These are phyloP conservation scores for Sebastiscus tertius DNA, from an alignment of 2,797 vertebrate species.

Conservation along the genomic window DNA sequence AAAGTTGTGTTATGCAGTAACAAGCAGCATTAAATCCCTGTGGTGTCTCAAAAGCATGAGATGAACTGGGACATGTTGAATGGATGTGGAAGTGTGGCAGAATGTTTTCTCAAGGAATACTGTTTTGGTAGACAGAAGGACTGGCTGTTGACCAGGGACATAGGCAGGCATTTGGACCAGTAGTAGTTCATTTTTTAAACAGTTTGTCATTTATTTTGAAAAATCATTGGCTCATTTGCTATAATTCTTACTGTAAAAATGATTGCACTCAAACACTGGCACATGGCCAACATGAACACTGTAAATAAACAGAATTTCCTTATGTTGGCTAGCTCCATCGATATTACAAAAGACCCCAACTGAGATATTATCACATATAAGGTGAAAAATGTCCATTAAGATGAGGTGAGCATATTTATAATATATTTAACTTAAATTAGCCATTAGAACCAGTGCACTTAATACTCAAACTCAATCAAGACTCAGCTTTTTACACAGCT, in stretches of 20 bases:
- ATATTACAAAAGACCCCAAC: too few species aligned
- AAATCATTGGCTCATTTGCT: neutral
- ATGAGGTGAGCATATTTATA: neutral
- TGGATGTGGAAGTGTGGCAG: conserved; percentile 1
- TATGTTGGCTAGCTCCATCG: neutral
- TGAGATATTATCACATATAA: neutral
- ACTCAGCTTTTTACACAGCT: neutral
- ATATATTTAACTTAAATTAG: neutral
- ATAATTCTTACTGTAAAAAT: neutral
- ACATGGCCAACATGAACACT: neutral
- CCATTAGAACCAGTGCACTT: neutral
- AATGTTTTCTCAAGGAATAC: neutral
- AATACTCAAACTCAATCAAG: neutral
- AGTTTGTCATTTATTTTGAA: neutral
- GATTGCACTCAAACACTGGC: neutral
- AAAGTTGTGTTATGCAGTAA: neutral
- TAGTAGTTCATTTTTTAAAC: neutral
- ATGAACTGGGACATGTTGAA: neutral
- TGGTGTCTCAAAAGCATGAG: neutral
- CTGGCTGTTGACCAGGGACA: too few species aligned
- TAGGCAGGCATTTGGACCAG: neutral
- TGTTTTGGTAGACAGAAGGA: neutral
- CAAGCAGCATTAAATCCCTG: neutral
- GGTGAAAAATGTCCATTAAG: neutral
- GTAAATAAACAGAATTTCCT: neutral